phyloP scores from a whole-genome alignment of 2,888 invertebrate genomes.

The Pogonocherus hispidulus region DNA sequence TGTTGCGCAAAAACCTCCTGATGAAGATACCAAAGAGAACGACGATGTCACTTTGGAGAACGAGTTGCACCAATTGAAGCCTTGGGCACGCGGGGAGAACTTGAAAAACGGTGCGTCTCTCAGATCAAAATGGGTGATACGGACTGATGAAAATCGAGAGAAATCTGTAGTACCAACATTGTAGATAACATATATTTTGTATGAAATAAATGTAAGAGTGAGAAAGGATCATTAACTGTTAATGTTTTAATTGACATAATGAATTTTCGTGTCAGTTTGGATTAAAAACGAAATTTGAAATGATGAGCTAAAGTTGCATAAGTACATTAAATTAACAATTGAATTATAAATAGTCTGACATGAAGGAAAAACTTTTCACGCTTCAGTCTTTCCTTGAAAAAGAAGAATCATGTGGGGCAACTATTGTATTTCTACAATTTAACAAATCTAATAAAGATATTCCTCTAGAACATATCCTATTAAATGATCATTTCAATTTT shows the following conservation, averaged over 20 bases:
- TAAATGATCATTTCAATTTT: neutral
- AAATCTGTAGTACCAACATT: conserved; percentile 15
- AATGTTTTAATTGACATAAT: neutral
- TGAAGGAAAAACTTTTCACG: neutral
- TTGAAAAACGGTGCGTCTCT: conserved; percentile 63
- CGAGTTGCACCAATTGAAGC: conserved; percentile 65
- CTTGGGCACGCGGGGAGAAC: conserved; percentile 65
- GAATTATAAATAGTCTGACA: too few relatives aligned
- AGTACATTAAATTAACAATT: too few relatives aligned
- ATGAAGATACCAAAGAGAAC: conserved; percentile 54
- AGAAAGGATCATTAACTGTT: conserved; percentile 4
- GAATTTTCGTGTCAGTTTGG: neutral
- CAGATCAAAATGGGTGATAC: conserved; percentile 62
- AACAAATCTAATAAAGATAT: too few relatives aligned
- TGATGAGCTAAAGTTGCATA: too few relatives aligned
- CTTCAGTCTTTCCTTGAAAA: too few relatives aligned
- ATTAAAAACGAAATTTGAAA: conserved; percentile 1
- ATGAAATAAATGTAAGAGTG: conserved; percentile 5
- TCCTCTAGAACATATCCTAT: too few relatives aligned
- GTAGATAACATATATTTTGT: conserved; percentile 20
- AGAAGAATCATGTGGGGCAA: too few relatives aligned
- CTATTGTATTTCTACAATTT: too few relatives aligned
- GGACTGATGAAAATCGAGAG: conserved; percentile 45
- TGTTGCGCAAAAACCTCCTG: conserved; percentile 64
- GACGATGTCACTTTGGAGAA: conserved; percentile 63